A percentile compares a stretch with the other conserved stretches of the same genome.
Evolutionary conservation across 2,888 invertebrate species (phyloP).

Genomic region (Phorcus lineatus): DNA sequence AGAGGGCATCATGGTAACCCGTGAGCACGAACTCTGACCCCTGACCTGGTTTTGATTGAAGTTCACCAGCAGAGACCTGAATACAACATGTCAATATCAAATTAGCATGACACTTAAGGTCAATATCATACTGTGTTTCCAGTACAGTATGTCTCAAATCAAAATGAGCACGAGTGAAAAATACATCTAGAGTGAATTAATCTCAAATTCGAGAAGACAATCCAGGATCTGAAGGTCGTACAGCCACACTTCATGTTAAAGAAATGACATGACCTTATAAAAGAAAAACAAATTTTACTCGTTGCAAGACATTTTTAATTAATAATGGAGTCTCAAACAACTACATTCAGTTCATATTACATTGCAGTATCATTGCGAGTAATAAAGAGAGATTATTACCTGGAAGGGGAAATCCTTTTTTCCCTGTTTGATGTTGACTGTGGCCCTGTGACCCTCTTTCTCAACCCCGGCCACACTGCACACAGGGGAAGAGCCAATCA

Average conservation of each 20-base stretch:
- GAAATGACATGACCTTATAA: no score
- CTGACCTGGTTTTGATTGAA: conserved; percentile 17
- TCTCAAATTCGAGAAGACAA: no score
- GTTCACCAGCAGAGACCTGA: conserved; percentile 47
- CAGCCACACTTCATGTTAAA: no score
- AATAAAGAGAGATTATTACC: conserved; percentile 26
- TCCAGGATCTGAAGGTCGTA: no score
- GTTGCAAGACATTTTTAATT: no score
- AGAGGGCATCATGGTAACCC: conserved; percentile 85
- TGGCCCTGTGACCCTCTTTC: conserved; percentile 24
- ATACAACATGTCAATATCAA: neutral
- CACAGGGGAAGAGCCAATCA: conserved; percentile 24
- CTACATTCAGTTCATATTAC: neutral
- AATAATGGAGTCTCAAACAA: neutral
- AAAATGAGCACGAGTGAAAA: no score
- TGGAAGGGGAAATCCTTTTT: conserved; percentile 28
- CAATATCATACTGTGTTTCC: no score
- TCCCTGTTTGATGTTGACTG: conserved; percentile 30
- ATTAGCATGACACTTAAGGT: no score
- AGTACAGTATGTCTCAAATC: neutral
- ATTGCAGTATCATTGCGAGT: no score
- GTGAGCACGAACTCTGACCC: conserved; percentile 81
- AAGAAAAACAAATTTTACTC: no score
- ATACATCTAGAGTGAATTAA: no score
- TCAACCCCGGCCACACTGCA: conserved; percentile 33